Evolutionary conservation across 2,113 vertebrate species (phyloP), one percentile per base, ranked within the genome.

Genomic region (Ibidorhyncha struthersii): DNA sequence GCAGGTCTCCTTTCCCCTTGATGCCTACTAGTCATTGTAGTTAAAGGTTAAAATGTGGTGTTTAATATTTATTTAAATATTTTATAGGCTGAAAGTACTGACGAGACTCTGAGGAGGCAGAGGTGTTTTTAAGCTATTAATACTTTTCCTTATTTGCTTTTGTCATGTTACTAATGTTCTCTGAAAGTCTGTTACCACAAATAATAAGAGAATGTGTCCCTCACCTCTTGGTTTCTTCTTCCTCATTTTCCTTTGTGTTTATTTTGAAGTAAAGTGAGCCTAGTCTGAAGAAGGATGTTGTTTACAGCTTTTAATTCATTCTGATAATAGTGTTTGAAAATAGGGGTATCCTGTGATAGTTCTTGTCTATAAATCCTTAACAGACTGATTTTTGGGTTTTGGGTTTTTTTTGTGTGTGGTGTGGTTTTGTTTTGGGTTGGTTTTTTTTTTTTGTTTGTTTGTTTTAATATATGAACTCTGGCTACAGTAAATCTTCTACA

Each of bases 281-380:
- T 59, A 1, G 1, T 58, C 20, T 94, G 70, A 47, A 82, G 70
- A n/a, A 74, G 45, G 18, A 36, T 13, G 1, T 53, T 94, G 1
- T 49, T 94, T 89, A 5, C 69, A 78, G 69, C 36, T 96, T 91
- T 66, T 73, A 50, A 52, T 85, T 94, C 0, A 36, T 83, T 81
- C 45, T 70, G 10, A 18, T 65, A 43, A 29, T 23, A 17, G 9
- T 10, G 6, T 65, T 82, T 69, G 18, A 80, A 85, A 88, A 69
- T 25, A 18, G 0, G 0, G 10, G 16, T 40, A 18, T 49, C 19
- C 52, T 56, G 8, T 49, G 73, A 50, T 32, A 70, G 6, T 14
- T 47, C 30, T 30, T 70, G 29, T 8, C 11, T 63, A 26, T 14
- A 82, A 85, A 85, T 67, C 43, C n/a, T 55, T 63, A 55, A 29